These are phyloP conservation scores for Trididemnum clinides DNA, from an alignment of 23 tunicate species.

Conservation along the genomic window DNA sequence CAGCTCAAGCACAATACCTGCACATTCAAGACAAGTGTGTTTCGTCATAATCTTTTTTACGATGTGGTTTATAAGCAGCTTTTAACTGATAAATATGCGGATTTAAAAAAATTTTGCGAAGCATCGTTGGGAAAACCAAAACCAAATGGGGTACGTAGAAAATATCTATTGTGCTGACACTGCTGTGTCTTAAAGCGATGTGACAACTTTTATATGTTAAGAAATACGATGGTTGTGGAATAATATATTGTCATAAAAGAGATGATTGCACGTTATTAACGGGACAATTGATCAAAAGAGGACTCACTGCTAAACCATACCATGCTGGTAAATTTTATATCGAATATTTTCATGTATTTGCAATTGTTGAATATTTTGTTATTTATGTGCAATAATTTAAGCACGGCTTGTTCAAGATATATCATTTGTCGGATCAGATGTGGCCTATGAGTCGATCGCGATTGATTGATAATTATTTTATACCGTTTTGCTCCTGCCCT, in stretches of 20 bases:
- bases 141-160: slow-evolving; percentile 60
- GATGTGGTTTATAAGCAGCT: slow-evolving; percentile 71
- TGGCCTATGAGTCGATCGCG: too few relatives aligned
- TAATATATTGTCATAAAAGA: slow-evolving; percentile 87
- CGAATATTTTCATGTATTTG: too few relatives aligned
- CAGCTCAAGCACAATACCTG: slow-evolving; percentile 40
- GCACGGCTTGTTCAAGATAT: too few relatives aligned
- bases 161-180: background rate
- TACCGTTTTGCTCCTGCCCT: too few relatives aligned
- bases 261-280: slow-evolving; percentile 85
- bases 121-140: slow-evolving; percentile 27
- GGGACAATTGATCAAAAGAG: slow-evolving; percentile 61
- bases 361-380: too few relatives aligned
- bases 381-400: too few relatives aligned
- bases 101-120: slow-evolving; percentile 66
- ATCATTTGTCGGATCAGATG: too few relatives aligned
- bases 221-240: slow-evolving; percentile 76
- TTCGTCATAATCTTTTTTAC: slow-evolving; percentile 79
- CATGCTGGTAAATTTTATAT: slow-evolving; percentile 90
- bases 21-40: slow-evolving; percentile 61
- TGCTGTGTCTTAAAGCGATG: background rate
- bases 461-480: too few relatives aligned
- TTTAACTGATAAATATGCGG: slow-evolving; percentile 54
- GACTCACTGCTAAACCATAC: slow-evolving; percentile 80
- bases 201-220: slow-evolving; percentile 27